Conservation (phyloP, 2,797 vertebrate genomes). For the Crax fasciolata region DNA sequence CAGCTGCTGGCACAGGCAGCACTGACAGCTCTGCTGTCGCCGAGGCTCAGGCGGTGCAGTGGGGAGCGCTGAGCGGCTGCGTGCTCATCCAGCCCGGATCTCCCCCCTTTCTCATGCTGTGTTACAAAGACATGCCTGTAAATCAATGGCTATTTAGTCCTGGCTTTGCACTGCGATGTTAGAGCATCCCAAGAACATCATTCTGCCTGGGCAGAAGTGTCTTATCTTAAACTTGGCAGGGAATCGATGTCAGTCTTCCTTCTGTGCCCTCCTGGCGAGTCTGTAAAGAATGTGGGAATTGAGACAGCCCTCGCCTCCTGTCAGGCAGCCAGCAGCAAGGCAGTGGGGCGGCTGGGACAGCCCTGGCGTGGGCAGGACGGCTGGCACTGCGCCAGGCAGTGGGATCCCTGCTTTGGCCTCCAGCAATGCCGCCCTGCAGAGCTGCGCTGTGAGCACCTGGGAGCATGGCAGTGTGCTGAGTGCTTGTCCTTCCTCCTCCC, state of each 20-base stretch:
- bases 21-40: neutral
- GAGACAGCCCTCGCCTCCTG: neutral
- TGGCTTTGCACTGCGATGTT: neutral
- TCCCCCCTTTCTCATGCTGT: neutral
- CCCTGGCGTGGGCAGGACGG: neutral
- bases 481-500: neutral
- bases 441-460: neutral
- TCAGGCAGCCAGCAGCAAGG: neutral
- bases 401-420: neutral
- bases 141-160: neutral
- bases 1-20: neutral
- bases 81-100: neutral
- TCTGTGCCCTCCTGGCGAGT: neutral
- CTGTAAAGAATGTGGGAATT: neutral
- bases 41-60: accelerated
- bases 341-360: neutral
- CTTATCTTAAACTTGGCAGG: neutral
- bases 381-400: neutral
- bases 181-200: neutral
- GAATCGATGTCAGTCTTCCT: neutral
- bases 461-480: neutral
- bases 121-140: neutral
- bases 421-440: accelerated
- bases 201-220: neutral
- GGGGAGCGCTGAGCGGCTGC: neutral